These are phyloP conservation scores for Ptilorrhoa leucosticta DNA, from an alignment of 2,113 vertebrate species.

Conservation along the genomic window DNA sequence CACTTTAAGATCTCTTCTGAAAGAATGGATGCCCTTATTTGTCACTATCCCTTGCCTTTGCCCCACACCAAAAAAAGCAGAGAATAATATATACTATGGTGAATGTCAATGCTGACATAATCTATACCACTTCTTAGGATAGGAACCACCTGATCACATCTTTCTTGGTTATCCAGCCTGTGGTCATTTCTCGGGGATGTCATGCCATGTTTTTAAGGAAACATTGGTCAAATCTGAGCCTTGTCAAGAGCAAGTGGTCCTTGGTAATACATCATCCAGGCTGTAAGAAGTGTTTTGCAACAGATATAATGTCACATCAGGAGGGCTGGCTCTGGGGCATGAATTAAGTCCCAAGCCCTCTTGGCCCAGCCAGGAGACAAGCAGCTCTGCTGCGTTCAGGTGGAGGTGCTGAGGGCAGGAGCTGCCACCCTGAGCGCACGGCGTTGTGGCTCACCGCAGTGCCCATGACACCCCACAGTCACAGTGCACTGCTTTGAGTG, in stretches of 20 bases:
- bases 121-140: not conserved
- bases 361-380: not conserved
- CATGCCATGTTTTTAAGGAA: not conserved
- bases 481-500: not conserved
- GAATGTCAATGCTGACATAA: not conserved
- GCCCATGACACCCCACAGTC: not conserved
- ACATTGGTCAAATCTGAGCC: not conserved
- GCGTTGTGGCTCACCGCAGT: accelerated
- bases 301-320: not conserved
- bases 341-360: not conserved
- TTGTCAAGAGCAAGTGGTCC: not conserved
- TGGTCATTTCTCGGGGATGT: not conserved
- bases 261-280: not conserved
- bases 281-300: not conserved
- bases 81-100: not conserved
- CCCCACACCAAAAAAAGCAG: not conserved
- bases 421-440: accelerated
- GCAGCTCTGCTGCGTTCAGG: not conserved
- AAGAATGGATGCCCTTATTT: not conserved
- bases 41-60: not conserved
- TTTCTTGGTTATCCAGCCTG: not conserved
- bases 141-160: not conserved
- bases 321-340: accelerated
- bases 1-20: not conserved
- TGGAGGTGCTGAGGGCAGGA: not conserved